These are phyloP conservation scores for Branchinecta sandiegonensis DNA, from an alignment of 2,888 invertebrate genomes.

Conservation along the genomic window DNA sequence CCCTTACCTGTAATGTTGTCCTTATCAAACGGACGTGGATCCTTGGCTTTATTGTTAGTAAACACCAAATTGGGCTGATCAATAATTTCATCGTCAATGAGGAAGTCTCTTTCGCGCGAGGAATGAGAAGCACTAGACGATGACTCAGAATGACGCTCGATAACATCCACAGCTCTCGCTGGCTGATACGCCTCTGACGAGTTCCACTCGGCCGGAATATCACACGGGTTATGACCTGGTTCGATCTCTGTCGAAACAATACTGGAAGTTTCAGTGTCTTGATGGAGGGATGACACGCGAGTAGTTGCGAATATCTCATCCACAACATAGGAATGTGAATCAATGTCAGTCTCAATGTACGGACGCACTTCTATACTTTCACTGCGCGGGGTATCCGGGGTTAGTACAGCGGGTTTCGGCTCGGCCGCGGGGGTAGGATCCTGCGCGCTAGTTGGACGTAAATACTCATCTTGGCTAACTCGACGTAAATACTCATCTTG, in stretches of 20 bases:
- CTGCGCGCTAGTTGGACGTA: not conserved
- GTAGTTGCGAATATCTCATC: not conserved
- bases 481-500: not conserved
- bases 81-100: slow-evolving; percentile 20
- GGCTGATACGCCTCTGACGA: not conserved
- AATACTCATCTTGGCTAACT: not conserved
- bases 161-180: not conserved
- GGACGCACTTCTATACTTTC: slow-evolving; percentile 9
- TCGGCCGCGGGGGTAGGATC: not conserved
- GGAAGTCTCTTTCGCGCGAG: slow-evolving; percentile 7
- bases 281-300: not conserved
- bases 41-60: not conserved
- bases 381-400: not conserved
- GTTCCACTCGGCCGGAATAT: not conserved
- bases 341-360: slow-evolving; percentile 10
- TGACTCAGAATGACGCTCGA: not conserved
- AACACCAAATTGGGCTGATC: slow-evolving; percentile 18
- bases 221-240: not conserved
- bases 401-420: too few species aligned
- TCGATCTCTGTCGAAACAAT: not conserved
- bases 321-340: not conserved
- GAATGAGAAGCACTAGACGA: slow-evolving; percentile 13
- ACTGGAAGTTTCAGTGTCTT: not conserved
- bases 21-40: not conserved
- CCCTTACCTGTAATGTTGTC: too few species aligned